A percentile compares a stretch with the other conserved stretches of the same genome.
These are phyloP conservation scores for Halocynthia roretzi DNA, from an alignment of 23 tunicate genomes.

Conservation along the genomic window DNA sequence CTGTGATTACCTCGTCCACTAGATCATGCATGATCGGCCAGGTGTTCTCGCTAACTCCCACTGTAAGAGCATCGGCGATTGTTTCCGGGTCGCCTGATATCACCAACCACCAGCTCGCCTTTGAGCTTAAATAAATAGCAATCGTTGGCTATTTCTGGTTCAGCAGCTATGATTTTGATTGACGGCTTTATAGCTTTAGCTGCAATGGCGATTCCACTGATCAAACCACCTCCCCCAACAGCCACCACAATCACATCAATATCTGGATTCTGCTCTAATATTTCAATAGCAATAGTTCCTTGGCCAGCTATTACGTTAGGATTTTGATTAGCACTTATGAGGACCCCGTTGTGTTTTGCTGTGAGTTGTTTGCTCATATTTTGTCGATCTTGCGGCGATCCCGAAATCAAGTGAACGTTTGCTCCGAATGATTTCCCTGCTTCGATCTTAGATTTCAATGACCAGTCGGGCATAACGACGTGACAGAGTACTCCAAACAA, in stretches of 20 bases:
- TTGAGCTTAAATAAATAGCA: conserved; percentile 55
- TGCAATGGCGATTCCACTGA: conserved; percentile 76
- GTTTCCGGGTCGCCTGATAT: conserved; percentile 35
- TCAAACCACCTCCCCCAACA: conserved; percentile 91
- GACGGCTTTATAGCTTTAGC: conserved; percentile 70
- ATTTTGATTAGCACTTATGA: conserved; percentile 49
- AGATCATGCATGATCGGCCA: conserved; percentile 90
- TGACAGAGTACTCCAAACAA: conserved; percentile 35
- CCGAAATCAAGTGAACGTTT: conserved; percentile 28
- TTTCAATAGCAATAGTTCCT: conserved; percentile 79
- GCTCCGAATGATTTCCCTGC: conserved; percentile 62
- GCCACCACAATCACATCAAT: conserved; percentile 76
- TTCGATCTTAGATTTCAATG: conserved; percentile 51
- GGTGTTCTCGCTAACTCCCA: conserved; percentile 57
- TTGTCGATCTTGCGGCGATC: conserved; percentile 23
- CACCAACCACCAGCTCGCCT: conserved; percentile 32
- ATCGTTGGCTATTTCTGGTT: conserved; percentile 82
- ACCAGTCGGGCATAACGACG: conserved; percentile 44
- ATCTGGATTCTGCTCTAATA: conserved; percentile 64
- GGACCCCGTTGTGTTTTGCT: conserved; percentile 24
- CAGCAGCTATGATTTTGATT: conserved; percentile 80
- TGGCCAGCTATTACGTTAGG: conserved; percentile 67
- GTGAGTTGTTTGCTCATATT: conserved; percentile 33
- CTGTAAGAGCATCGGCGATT: conserved; percentile 87
- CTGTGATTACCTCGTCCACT: conserved; percentile 89